These are phyloP conservation scores for Drosophila buzzatii DNA, from an alignment of 2,888 invertebrate genomes.

Conservation along the genomic window DNA sequence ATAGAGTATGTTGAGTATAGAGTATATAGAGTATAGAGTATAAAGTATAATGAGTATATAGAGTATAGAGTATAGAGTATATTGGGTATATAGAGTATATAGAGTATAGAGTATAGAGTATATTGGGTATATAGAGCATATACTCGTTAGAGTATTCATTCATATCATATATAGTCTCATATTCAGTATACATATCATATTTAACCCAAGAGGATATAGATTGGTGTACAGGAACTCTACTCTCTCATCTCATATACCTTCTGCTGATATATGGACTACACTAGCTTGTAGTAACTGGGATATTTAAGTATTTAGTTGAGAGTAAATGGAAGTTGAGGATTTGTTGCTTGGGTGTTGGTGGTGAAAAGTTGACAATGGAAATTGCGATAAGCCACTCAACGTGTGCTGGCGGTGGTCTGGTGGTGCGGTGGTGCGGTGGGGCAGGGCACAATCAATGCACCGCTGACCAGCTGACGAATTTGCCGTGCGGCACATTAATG, in stretches of 20 bases:
- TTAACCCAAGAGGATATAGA: neutral
- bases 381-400: conserved; percentile 48
- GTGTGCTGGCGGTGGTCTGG: conserved; percentile 11
- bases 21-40: conserved; percentile 2
- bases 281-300: neutral
- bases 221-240: neutral
- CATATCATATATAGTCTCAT: too few relatives aligned
- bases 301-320: neutral
- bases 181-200: too few relatives aligned
- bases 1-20: conserved; percentile 6
- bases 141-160: too few relatives aligned
- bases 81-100: neutral
- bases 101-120: conserved; percentile 1
- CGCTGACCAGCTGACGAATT: conserved; percentile 75
- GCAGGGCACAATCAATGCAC: conserved; percentile 55
- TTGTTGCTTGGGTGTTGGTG: neutral
- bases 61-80: neutral
- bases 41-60: conserved; percentile 1
- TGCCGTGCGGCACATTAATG: conserved; percentile 69
- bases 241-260: neutral
- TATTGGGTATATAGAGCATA: neutral
- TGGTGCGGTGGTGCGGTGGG: conserved; percentile 16
- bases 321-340: conserved; percentile 1
- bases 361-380: conserved; percentile 43
- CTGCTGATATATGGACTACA: neutral